phyloP scores from a whole-genome alignment of 2,888 invertebrate genomes.

The Luffia ferchaultella region DNA sequence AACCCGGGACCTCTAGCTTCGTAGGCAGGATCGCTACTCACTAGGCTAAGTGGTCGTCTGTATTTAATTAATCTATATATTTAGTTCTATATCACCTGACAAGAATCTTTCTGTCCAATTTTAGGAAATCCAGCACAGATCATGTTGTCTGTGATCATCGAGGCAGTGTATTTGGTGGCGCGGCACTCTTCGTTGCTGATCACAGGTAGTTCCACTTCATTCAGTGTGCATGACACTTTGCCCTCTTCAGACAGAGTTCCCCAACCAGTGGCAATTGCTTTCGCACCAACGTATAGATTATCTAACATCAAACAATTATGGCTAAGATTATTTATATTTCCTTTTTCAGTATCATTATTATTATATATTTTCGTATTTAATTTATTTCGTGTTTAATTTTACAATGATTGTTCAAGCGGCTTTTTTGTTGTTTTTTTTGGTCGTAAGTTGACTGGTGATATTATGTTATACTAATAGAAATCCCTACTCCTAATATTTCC shows the following conservation, averaged over 20 bases:
- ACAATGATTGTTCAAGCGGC: too few relatives aligned
- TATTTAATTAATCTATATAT: too few relatives aligned
- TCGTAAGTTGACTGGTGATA: too few relatives aligned
- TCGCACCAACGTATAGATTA: conserved; percentile 74
- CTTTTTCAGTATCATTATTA: conserved; percentile 3
- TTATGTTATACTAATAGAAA: too few relatives aligned
- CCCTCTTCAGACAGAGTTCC: conserved; percentile 88
- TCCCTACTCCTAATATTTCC: too few relatives aligned
- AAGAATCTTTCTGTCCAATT: conserved; percentile 78
- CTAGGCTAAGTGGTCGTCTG: too few relatives aligned
- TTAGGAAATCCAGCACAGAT: conserved; percentile 82
- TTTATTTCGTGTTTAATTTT: too few relatives aligned
- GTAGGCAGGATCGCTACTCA: too few relatives aligned
- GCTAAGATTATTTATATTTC: not conserved
- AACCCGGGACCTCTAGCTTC: too few relatives aligned
- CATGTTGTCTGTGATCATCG: conserved; percentile 91
- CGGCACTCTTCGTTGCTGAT: conserved; percentile 76
- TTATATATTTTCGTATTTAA: conserved; percentile 5
- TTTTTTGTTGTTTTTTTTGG: too few relatives aligned
- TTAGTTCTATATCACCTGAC: conserved; percentile 68
- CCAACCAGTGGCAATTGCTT: conserved; percentile 85
- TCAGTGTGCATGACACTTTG: conserved; percentile 81
- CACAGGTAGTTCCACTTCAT: conserved; percentile 82
- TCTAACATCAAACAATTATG: conserved; percentile 49
- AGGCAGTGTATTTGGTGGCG: conserved; percentile 79